phyloP scores from a whole-genome alignment of 2,888 invertebrate species.

The Apotomis capreana region DNA sequence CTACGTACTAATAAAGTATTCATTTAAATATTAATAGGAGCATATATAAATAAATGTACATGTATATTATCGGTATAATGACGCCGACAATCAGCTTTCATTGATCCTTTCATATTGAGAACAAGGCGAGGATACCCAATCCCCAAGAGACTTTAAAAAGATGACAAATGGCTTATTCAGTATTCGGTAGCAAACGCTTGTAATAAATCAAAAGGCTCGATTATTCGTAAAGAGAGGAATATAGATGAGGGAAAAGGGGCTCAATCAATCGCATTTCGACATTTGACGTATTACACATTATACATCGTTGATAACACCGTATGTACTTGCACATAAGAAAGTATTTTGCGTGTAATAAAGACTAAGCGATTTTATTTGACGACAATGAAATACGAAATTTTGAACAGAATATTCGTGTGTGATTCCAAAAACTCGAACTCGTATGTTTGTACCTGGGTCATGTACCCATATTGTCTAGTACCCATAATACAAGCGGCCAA shows the following conservation, averaged over 20 bases:
- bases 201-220: constrained; percentile 62
- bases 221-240: constrained; percentile 55
- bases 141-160: constrained; percentile 43
- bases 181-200: constrained; percentile 55
- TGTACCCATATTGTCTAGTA: too few species aligned
- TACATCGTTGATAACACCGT: constrained; percentile 17
- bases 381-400: too few species aligned
- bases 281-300: constrained; percentile 34
- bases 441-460: too few species aligned
- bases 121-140: constrained; percentile 24
- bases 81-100: constrained; percentile 17
- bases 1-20: too few species aligned
- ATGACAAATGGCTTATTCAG: constrained; percentile 61
- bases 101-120: constrained; percentile 32
- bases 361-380: too few species aligned
- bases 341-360: neutral
- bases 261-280: constrained; percentile 48
- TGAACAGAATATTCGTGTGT: too few species aligned
- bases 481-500: too few species aligned
- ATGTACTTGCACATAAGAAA: constrained; percentile 6
- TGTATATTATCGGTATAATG: neutral
- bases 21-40: too few species aligned
- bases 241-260: constrained; percentile 53
- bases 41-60: too few species aligned
- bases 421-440: too few species aligned